Percentiles rank a stretch among this genome's conserved stretches.
phyloP scores from a whole-genome alignment of 2,797 vertebrate species.

The Cercopithecus hamlyni region DNA sequence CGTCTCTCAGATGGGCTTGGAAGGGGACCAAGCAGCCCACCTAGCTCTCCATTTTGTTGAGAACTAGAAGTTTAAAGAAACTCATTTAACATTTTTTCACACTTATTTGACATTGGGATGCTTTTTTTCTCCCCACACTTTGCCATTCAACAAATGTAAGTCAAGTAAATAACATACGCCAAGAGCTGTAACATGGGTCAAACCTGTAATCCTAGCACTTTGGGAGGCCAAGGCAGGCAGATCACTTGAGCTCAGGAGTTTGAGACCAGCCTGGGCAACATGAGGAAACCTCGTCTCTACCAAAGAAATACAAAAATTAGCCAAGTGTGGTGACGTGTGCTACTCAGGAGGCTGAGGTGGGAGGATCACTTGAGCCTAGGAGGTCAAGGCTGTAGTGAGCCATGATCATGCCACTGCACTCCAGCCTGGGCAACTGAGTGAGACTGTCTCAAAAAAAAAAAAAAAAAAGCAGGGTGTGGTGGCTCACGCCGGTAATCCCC shows the following conservation, averaged over 20 bases:
- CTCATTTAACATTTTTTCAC: neutral
- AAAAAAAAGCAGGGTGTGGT: too few species aligned
- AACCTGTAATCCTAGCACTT: neutral
- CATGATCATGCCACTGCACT: neutral
- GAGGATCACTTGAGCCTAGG: neutral
- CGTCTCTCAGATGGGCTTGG: neutral
- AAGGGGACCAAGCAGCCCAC: neutral
- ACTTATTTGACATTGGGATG: neutral
- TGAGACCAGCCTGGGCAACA: neutral
- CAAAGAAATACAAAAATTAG: neutral
- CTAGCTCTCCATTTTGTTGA: neutral
- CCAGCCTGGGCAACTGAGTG: neutral
- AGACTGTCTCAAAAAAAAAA: neutral
- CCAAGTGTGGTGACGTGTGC: neutral
- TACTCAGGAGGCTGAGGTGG: neutral
- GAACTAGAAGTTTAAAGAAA: slow-evolving; percentile 8
- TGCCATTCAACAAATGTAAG: neutral
- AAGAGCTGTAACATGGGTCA: neutral
- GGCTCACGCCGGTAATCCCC: too few species aligned
- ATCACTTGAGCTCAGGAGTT: neutral
- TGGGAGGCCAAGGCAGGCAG: neutral
- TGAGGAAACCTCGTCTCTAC: neutral
- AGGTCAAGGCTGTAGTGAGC: neutral
- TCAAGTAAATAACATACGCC: neutral
- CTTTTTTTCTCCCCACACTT: neutral